phyloP scores from a whole-genome alignment of 2,888 invertebrate species.

The Ischnus inquisitorius region DNA sequence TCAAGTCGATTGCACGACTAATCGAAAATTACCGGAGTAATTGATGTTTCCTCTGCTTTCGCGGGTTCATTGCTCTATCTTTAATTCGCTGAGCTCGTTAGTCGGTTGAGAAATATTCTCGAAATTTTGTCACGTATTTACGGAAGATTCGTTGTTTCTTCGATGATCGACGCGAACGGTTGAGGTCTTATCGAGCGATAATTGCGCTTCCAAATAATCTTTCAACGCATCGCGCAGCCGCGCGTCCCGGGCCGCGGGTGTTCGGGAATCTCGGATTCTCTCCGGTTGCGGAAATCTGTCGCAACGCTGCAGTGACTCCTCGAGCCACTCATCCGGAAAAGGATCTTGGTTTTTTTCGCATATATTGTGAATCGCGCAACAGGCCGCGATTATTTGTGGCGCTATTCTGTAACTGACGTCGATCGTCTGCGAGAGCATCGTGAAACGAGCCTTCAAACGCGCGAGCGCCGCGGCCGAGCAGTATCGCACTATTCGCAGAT shows the following conservation, averaged over 20 bases:
- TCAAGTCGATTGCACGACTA: neutral
- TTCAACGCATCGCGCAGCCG: constrained; percentile 18
- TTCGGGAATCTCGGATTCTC: constrained; percentile 62
- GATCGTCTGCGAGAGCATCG: constrained; percentile 72
- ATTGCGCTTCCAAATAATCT: constrained; percentile 35
- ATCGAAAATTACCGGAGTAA: neutral
- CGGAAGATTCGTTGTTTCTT: neutral
- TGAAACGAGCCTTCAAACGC: constrained; percentile 72
- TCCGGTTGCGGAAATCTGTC: constrained; percentile 73
- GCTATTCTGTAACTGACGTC: constrained; percentile 73
- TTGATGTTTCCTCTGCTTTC: neutral
- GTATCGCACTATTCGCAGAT: constrained; percentile 68
- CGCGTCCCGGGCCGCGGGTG: constrained; percentile 43
- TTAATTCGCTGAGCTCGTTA: neutral
- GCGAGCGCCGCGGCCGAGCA: constrained; percentile 71
- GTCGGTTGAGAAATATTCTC: no score
- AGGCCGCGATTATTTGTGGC: constrained; percentile 75
- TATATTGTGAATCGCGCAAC: constrained; percentile 76
- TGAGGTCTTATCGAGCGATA: neutral
- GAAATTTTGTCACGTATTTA: neutral
- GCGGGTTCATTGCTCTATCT: neutral
- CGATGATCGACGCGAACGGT: constrained; percentile 9
- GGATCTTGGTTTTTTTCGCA: constrained; percentile 72
- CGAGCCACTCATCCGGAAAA: constrained; percentile 70
- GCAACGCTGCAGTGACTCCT: constrained; percentile 43